Evolutionary conservation across 2,113 vertebrate species (phyloP), one percentile per base, ranked within the genome.

Genomic region (Ascaphus truei): DNA sequence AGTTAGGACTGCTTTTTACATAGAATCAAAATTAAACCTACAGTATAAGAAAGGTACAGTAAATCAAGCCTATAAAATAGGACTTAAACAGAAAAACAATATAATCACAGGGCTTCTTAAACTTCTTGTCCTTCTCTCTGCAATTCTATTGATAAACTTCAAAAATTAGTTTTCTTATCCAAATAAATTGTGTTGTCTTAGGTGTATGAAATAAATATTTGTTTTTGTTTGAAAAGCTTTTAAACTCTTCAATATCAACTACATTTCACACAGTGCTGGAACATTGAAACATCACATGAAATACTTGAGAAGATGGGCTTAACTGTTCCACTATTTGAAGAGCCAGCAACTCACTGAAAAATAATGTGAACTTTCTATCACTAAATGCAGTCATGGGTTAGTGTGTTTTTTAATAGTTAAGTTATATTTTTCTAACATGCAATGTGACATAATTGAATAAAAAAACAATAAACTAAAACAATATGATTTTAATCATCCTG

Each of bases 401-500:
- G 15, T 26, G 15, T 18, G 26, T 36, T 34, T 36, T 39, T 20
- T 2, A 67, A 34, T 7, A 43, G 3, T 10, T 36, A 20, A 30
- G 26, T 16, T 30, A 2, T 51, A 53, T 63, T 16, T 26, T 27
- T 22, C 34, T 11, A 31, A 58, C 53, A 48, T 36, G 55, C 26
- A 47, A 37, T 4, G 39, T 10, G 36, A 33, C 6, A 36, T 48
- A n/a, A 2, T 20, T 26, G 20, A 58, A 48, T 58, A 29, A 45
- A 58, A 68, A 25, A 68, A 10, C 16, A 50, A 37, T 51, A 60
- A n/a, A 22, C 25, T 39, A 69, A 69, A 60, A 22, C 56, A 23
- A 69, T 31, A 41, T 31, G 33, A 61, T 39, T 27, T 26, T 33
- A 52, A 51, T 51, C 31, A 34, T 39, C 8, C 22, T 39, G 31